A percentile compares a stretch with the other conserved stretches of the same genome.
These are phyloP conservation scores for Tipula vernalis DNA, from an alignment of 2,888 invertebrate genomes.

Conservation along the genomic window DNA sequence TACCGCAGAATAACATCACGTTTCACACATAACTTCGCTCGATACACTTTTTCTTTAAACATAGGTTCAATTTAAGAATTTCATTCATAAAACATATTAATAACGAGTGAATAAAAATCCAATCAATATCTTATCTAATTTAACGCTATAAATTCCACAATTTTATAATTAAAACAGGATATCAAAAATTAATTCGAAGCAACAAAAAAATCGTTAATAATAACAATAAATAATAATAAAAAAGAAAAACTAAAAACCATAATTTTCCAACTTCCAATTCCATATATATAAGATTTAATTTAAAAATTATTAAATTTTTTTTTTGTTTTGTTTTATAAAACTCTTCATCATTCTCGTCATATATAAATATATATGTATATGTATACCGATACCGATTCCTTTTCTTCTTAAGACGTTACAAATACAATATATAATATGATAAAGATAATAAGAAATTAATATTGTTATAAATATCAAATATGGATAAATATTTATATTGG, in stretches of 20 bases:
- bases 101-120: not conserved
- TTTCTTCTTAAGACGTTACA: not conserved
- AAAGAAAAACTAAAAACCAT: not conserved
- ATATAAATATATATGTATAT: not conserved
- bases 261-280: not conserved
- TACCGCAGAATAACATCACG: not conserved
- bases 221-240: not conserved
- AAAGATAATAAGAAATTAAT: not conserved
- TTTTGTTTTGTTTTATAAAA: not conserved
- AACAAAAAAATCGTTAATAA: not conserved
- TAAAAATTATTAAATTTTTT: not conserved
- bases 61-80: not conserved
- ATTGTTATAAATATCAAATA: conserved; percentile 5
- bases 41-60: not conserved
- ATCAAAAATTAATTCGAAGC: not conserved
- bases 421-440: not conserved
- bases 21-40: not conserved
- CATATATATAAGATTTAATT: not conserved
- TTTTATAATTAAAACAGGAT: not conserved
- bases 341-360: not conserved
- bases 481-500: not conserved
- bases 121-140: not conserved
- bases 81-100: not conserved
- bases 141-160: not conserved
- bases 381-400: too few relatives aligned